Evolutionary conservation across 2,888 invertebrate genomes (phyloP), one percentile per base, ranked within the genome.

Genomic region (Fragum sueziense): DNA sequence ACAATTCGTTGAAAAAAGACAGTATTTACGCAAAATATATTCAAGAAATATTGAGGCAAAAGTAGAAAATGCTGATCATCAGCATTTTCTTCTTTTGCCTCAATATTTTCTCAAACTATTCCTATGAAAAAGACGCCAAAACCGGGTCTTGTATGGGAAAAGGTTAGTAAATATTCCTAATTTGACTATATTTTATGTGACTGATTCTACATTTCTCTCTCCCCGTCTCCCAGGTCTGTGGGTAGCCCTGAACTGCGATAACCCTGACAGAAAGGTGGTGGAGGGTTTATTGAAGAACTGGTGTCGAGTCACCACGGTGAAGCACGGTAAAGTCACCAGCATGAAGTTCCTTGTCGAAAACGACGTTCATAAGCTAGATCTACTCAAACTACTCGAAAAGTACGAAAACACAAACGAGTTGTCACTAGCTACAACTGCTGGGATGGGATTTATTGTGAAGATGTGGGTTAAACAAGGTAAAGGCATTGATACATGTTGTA

Each of bases 271-370:
- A 51, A 83, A 82, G 31, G 94, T 85, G 84, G 94, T 71, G 88
- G 92, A 70, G 88, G 94, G 33, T 85, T 93, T 85, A 93, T 94
- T 51, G 90, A 88, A 91, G 65, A 94, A 94, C 90, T 89, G 89
- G 82, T 86, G 84, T 80, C 88, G 82, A 14, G 76, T 85, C 14
- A 85, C 93, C 1, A 91, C 80, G 88, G 91, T 65, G 17, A 90
- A 89, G 54, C 77, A 86, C 34, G 89, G 90, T 17, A 86, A 87
- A 62, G 85, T 88, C 7, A 80, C 86, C 11, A 88, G 88, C 76
- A 84, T 90, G 73, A 88, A 89, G 61, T 74, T 76, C 1, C 67
- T 89, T 11, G 86, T 89, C 1, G 72, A 85, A 33, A 80, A 87
- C 47, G 88, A 88, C 59, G 81, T 89, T 14, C 87, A 86, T n/a